Base-by-base conservation (phyloP, 2,113 vertebrate species). In the Solea solea region DNA sequence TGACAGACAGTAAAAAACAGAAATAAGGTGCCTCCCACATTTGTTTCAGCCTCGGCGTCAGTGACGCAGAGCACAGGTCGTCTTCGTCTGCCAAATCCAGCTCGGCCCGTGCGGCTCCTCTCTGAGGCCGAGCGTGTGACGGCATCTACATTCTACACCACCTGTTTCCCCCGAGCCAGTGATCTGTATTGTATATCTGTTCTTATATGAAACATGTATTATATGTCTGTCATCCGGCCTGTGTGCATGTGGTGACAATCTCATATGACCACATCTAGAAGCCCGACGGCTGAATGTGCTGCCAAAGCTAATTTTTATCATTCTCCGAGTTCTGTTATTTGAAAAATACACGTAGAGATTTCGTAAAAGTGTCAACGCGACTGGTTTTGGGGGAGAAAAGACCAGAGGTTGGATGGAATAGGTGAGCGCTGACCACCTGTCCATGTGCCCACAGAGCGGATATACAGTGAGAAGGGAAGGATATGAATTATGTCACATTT, bases 401-500 rank as follows among this genome's bases (percentile, higher is more conserved):
- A 41, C n/a, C 27, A n/a, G 28, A 39, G 28, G 39, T 42, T 16
- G 21, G 56, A 42, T 61, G 48, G 54, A 58, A 52, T 15, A 48
- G 13, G 9, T 25, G 10, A 70, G 65, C 65, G 12, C 41, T 39
- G 15, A 57, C 48, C 63, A 72, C 42, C 55, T 80, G n/a, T 42
- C 21, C 56, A 69, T 14, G 59, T 56, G 12, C 8, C 59, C 46
- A n/a, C 52, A n/a, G 52, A 48, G 10, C 72, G 63, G 67, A 73
- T 63, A 58, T 78, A 10, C 57, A 74, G 45, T 34, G 56, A 69
- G 69, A 45, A 1, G 72, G 78, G 81, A 82, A 88, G 81, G 81
- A 83, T 79, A 66, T 64, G 77, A 76, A 74, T 82, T 81, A 80
- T 83, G 78, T 83, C 78, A 73, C 59, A 88, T 90, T 89, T 85